Percentiles rank a stretch among this genome's conserved stretches.
Evolutionary conservation across 2,113 vertebrate genomes (phyloP).

Genomic region (Axis porcinus): DNA sequence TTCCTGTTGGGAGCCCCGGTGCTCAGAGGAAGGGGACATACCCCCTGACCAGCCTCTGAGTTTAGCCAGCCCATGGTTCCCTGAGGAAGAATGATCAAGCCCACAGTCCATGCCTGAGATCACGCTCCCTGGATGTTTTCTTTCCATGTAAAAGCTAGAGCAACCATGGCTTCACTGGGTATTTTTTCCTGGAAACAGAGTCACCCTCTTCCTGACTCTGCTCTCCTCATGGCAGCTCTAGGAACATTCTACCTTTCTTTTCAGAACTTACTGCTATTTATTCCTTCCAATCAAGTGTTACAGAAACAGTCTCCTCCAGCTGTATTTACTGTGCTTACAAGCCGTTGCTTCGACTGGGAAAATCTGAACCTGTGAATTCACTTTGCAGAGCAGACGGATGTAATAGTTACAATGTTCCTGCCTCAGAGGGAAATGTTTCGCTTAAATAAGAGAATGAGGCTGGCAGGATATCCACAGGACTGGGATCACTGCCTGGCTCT

Average conservation of each 20-base stretch:
- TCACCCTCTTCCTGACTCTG: accelerated
- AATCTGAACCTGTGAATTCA: neutral
- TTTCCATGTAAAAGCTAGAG: neutral
- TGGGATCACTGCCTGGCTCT: neutral
- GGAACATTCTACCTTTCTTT: neutral
- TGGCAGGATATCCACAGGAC: neutral
- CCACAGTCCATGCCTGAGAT: accelerated
- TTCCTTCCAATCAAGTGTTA: neutral
- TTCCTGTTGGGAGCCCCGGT: neutral
- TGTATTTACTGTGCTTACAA: neutral
- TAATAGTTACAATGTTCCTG: neutral
- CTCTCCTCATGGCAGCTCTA: neutral
- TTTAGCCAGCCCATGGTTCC: neutral
- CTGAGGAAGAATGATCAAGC: no score
- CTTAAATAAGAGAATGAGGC: conserved; percentile 30
- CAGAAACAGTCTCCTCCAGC: neutral
- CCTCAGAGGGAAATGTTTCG: neutral
- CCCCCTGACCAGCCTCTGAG: neutral
- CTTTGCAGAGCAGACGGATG: neutral
- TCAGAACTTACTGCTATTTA: neutral
- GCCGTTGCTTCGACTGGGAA: neutral
- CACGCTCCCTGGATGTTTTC: neutral
- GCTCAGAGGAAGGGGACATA: accelerated
- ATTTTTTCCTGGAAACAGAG: neutral
- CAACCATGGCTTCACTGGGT: neutral